Evolutionary conservation across 1,140 invertebrate species (phyloP), one percentile per base, ranked within the genome.

Genomic region (Papilio dardanus): DNA sequence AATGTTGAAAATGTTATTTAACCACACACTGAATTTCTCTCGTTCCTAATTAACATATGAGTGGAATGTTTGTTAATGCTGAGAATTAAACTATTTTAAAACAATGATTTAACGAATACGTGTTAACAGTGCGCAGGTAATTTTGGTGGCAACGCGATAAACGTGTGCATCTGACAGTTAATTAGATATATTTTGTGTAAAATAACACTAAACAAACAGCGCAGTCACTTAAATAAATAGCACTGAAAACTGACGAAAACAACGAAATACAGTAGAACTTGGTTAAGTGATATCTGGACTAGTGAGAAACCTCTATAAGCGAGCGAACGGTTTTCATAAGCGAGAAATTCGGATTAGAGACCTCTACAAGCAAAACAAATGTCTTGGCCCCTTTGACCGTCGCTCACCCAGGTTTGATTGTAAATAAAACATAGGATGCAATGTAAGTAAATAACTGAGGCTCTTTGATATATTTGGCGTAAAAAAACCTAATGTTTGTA

Each of bases 161-260:
- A 30, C 28, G 40, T 42, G 19, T 73, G 71, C 24, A 33, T 35
- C 71, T 16, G 71, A 73, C 71, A 73, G 71, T 58, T 73, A 73
- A 73, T 73, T 73, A 73, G 71, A 58, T 31, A 33, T 24, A 30
- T 54, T 73, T 58, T 73, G n/a, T 54, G 42, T 8, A 14, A 35
- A 33, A 73, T 10, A 54, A 58, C 12, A 73, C 12, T 14, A 31
- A n/a, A 67, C 16, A 28, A 30, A 12, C 24, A 21, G 16, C 12
- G 19, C 3, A 33, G 4, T 37, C 19, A 67, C 30, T 6, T 31
- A 65, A 12, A 30, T 14, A 65, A 30, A 31, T 65, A 30, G n/a
- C 16, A 14, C 6, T 19, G 16, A 19, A 5, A n/a, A n/a, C 1
- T 46, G 42, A 46, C 5, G 42, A 16, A 46, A 46, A 46, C 16